Conservation (phyloP, 2,797 vertebrate species). For the Phoebastria nigripes region DNA sequence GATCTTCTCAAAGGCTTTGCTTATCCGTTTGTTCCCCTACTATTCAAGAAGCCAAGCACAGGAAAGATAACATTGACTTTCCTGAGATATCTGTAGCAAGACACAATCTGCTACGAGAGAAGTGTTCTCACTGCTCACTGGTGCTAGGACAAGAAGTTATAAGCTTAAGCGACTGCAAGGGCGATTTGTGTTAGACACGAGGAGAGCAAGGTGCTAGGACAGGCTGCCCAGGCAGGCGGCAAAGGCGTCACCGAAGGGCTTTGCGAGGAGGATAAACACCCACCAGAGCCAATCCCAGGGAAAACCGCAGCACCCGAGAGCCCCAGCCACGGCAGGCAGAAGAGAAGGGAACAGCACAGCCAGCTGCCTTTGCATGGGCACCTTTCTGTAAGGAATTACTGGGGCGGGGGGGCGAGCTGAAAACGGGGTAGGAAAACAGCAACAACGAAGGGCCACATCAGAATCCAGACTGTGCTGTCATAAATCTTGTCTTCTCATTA, state of each 20-base stretch:
- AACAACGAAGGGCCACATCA: not conserved
- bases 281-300: accelerated
- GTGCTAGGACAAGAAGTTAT: not conserved
- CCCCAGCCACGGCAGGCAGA: too few relatives aligned
- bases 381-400: not conserved
- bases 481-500: not conserved
- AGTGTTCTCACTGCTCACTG: not conserved
- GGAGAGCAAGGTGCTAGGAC: not conserved
- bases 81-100: not conserved
- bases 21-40: not conserved
- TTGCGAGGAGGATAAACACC: not conserved
- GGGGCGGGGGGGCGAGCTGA: not conserved
- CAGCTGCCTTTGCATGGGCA: not conserved
- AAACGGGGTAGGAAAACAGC: not conserved
- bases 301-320: not conserved
- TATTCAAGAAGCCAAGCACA: not conserved
- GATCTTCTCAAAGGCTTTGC: not conserved
- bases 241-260: not conserved
- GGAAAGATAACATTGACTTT: not conserved
- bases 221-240: not conserved
- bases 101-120: not conserved
- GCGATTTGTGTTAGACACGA: accelerated
- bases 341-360: not conserved
- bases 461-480: not conserved
- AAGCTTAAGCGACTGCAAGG: not conserved